Conservation (phyloP, 2,113 vertebrate species). For the Cnemophilus loriae region DNA sequence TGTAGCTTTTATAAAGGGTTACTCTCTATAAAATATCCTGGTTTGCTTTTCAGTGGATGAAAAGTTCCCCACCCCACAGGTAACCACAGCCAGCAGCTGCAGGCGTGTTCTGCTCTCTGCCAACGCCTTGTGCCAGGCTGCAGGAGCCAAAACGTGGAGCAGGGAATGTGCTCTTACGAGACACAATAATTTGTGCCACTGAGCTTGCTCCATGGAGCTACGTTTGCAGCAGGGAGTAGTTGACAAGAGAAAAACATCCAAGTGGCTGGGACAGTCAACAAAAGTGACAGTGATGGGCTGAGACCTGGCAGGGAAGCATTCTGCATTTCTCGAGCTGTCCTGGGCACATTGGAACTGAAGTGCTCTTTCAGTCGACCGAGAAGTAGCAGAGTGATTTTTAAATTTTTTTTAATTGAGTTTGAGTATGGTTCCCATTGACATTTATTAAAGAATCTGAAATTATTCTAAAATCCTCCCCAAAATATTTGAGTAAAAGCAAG, state of each 20-base stretch:
- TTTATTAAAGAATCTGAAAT: not conserved
- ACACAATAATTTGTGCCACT: not conserved
- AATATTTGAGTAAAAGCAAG: not conserved
- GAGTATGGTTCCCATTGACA: not conserved
- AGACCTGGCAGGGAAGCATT: not conserved
- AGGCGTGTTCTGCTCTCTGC: not conserved
- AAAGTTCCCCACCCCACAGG: not conserved
- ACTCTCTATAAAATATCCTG: not conserved
- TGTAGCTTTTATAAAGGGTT: not conserved
- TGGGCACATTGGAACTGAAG: not conserved
- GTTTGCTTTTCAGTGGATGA: not conserved
- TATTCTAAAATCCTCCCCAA: not conserved
- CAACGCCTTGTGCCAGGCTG: not conserved
- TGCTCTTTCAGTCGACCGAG: not conserved
- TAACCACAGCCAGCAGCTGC: not conserved
- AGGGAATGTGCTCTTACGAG: not conserved
- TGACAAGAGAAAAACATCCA: not conserved
- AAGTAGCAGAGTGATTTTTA: not conserved
- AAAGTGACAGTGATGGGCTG: not conserved
- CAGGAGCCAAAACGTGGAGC: fast-evolving
- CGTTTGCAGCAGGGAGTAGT: not conserved
- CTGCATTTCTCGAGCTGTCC: not conserved
- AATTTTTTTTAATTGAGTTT: not conserved
- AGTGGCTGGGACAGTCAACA: not conserved
- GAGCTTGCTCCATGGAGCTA: not conserved